These are phyloP conservation scores for Agapornis canus DNA, from an alignment of 2,797 vertebrate species.

Conservation along the genomic window DNA sequence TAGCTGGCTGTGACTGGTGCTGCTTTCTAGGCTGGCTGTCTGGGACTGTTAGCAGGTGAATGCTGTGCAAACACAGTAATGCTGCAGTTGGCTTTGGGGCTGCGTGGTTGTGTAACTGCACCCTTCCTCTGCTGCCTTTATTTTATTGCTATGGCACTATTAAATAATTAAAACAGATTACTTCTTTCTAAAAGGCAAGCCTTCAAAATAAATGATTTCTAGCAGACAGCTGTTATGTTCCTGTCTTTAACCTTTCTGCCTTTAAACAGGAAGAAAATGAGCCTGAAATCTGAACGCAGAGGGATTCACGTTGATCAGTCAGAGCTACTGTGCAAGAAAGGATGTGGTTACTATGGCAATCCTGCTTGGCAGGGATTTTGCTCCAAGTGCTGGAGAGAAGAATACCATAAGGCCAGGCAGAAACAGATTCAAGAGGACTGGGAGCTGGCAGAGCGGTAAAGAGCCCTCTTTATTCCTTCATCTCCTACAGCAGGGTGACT, in stretches of 20 bases:
- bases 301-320: conserved; percentile 98
- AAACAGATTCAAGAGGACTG: conserved; percentile 98
- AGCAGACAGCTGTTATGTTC: not conserved
- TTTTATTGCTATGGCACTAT: not conserved
- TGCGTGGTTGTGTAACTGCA: not conserved
- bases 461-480: not conserved
- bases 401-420: conserved; percentile 93
- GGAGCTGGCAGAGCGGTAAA: conserved; percentile 94
- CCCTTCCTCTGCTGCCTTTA: not conserved
- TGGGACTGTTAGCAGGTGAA: not conserved
- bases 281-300: conserved; percentile 90
- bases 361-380: conserved; percentile 96
- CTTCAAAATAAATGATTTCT: not conserved
- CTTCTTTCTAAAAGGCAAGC: not conserved
- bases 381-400: conserved; percentile 98
- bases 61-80: not conserved
- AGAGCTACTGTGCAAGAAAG: conserved; percentile 96
- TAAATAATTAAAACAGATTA: not conserved
- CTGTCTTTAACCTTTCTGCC: conserved; percentile 13
- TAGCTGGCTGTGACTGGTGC: not conserved
- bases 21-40: not conserved
- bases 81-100: not conserved
- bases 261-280: conserved; percentile 82
- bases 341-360: conserved; percentile 97
- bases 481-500: not conserved